Percentiles rank a stretch among this genome's conserved stretches.
Evolutionary conservation across 2,113 vertebrate genomes (phyloP).

Genomic region (Heteronetta atricapilla): DNA sequence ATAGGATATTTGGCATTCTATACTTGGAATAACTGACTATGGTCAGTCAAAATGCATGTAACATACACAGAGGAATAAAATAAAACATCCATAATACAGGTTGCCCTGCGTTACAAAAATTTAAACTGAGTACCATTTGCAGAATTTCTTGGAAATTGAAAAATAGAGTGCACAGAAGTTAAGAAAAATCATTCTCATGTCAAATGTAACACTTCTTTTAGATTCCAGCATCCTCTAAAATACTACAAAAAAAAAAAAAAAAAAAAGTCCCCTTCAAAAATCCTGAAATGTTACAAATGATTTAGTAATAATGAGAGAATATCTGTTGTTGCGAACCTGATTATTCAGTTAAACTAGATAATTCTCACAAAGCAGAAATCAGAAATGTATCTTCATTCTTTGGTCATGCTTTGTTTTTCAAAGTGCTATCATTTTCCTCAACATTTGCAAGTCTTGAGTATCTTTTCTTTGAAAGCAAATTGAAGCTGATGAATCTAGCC

Average conservation of each 20-base stretch:
- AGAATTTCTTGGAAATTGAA: not conserved
- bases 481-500: slow-evolving; percentile 52
- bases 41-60: not conserved
- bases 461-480: slow-evolving; percentile 60
- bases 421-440: not conserved
- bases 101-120: not conserved
- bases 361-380: not conserved
- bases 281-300: not conserved
- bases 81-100: not conserved
- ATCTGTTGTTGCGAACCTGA: not conserved
- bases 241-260: not conserved
- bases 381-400: not conserved
- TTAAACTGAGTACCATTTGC: not conserved
- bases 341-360: not conserved
- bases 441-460: not conserved
- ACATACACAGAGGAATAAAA: not conserved
- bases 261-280: not conserved
- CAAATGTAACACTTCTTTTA: not conserved
- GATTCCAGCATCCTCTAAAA: not conserved
- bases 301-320: not conserved
- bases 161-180: not conserved
- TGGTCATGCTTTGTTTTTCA: not conserved
- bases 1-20: not conserved
- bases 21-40: not conserved
- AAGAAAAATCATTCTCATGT: not conserved